Evolutionary conservation across 2,797 vertebrate genomes (phyloP).

Genomic region (Notoglanidium macrostoma): DNA sequence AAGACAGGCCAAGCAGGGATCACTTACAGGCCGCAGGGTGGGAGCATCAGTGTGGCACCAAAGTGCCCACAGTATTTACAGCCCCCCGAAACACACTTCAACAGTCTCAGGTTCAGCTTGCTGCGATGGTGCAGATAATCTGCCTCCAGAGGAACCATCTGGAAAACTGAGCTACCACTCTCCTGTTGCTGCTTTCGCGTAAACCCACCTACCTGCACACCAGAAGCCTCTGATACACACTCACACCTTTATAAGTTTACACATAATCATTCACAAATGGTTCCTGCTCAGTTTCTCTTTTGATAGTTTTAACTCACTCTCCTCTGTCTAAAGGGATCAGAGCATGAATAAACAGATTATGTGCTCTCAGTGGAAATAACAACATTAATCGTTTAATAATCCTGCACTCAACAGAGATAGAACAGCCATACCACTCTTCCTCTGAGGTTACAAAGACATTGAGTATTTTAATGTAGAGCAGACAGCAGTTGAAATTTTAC

Average conservation of each 20-base stretch:
- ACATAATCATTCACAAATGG: conserved; percentile 3
- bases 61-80: conserved; percentile 74
- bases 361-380: conserved; percentile 69
- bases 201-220: conserved; percentile 53
- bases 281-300: conserved; percentile 33
- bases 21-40: conserved; percentile 80
- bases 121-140: conserved; percentile 81
- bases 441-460: neutral
- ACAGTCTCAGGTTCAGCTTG: conserved; percentile 79
- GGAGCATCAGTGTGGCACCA: conserved; percentile 77
- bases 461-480: neutral
- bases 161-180: conserved; percentile 67
- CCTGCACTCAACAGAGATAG: neutral
- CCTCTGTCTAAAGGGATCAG: conserved; percentile 70
- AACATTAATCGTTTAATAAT: conserved; percentile 33
- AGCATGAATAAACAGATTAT: conserved; percentile 74
- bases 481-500: neutral
- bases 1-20: conserved; percentile 75
- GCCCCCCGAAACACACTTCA: conserved; percentile 70
- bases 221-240: conserved; percentile 43
- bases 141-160: conserved; percentile 81
- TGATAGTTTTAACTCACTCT: conserved; percentile 68
- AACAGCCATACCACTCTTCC: neutral
- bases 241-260: conserved; percentile 20
- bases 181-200: conserved; percentile 49